Percentiles rank a stretch among this genome's conserved stretches.
phyloP scores from a whole-genome alignment of 2,888 invertebrate genomes.

The Pandemis corylana region DNA sequence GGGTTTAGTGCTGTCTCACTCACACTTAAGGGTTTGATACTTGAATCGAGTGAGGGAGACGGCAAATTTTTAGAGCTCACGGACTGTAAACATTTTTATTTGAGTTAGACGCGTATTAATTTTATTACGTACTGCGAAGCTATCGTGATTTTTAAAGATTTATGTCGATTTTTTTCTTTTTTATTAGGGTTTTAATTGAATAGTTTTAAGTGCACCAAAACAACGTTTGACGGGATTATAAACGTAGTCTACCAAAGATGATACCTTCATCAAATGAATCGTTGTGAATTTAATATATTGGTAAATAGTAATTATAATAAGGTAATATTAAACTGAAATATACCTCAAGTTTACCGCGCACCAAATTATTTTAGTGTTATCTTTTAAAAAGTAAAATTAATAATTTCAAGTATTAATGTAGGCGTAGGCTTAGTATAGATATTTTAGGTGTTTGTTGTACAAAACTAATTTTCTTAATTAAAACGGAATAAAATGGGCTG shows the following conservation, averaged over 20 bases:
- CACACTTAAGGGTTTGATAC: too few relatives aligned
- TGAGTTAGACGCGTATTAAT: constrained; percentile 29
- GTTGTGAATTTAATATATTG: constrained; percentile 71
- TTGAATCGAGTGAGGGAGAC: too few relatives aligned
- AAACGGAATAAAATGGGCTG: constrained; percentile 19
- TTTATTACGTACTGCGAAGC: constrained; percentile 27
- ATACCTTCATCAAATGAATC: constrained; percentile 81
- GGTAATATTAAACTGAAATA: constrained; percentile 63
- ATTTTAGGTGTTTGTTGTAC: constrained; percentile 26
- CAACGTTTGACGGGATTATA: constrained; percentile 71
- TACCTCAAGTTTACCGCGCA: constrained; percentile 85
- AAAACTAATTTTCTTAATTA: constrained; percentile 30
- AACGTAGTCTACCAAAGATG: constrained; percentile 79
- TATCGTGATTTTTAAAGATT: constrained; percentile 30
- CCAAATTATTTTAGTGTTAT: constrained; percentile 78
- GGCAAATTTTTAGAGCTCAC: too few relatives aligned
- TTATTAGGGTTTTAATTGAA: constrained; percentile 24
- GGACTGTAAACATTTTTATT: constrained; percentile 10
- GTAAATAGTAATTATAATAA: constrained; percentile 54
- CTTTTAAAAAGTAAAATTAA: constrained; percentile 59
- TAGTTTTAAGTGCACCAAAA: constrained; percentile 68
- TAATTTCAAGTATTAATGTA: constrained; percentile 72
- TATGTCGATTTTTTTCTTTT: constrained; percentile 21
- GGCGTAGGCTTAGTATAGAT: constrained; percentile 47
- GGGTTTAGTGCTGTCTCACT: too few relatives aligned